Percentiles rank a stretch among this genome's conserved stretches.
Evolutionary conservation across 2,797 vertebrate genomes (phyloP).

Genomic region (Rhinatrema bivittatum): DNA sequence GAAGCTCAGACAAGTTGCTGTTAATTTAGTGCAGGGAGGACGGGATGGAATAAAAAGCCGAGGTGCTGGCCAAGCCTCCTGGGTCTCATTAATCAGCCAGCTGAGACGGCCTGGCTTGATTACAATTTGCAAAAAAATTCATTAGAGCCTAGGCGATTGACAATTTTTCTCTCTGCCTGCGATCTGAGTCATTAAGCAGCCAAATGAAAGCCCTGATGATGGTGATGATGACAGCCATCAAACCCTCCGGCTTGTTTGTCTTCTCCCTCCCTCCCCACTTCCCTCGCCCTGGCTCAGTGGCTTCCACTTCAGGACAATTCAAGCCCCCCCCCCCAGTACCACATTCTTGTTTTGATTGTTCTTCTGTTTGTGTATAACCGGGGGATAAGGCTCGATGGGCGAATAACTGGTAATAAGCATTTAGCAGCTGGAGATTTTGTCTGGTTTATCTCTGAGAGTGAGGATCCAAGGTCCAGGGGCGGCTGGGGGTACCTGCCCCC

Average conservation of each 20-base stretch:
- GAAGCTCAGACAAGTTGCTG: slow-evolving; percentile 89
- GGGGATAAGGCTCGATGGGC: neutral
- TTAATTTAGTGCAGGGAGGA: slow-evolving; percentile 84
- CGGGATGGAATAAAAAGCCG: slow-evolving; percentile 71
- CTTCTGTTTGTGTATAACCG: neutral
- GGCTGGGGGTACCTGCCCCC: too few relatives aligned
- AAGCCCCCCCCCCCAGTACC: neutral
- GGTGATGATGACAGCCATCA: slow-evolving; percentile 68
- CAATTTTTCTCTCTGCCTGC: slow-evolving; percentile 76
- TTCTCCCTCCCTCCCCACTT: slow-evolving; percentile 44
- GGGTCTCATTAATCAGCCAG: slow-evolving; percentile 88
- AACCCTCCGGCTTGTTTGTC: slow-evolving; percentile 66
- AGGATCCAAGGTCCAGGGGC: too few relatives aligned
- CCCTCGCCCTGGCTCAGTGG: slow-evolving; percentile 10
- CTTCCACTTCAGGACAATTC: neutral
- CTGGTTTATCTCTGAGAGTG: too few relatives aligned
- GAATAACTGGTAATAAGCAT: neutral
- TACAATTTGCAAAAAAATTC: slow-evolving; percentile 94
- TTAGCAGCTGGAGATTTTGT: slow-evolving; percentile 1
- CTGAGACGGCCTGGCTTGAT: slow-evolving; percentile 81
- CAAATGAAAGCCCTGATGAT: slow-evolving; percentile 72
- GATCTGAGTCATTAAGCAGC: slow-evolving; percentile 82
- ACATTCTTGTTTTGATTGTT: too few relatives aligned
- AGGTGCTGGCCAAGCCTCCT: slow-evolving; percentile 71
- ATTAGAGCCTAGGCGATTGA: slow-evolving; percentile 83